phyloP scores from a whole-genome alignment of 2,797 vertebrate species.

The Enteromius argenteus region DNA sequence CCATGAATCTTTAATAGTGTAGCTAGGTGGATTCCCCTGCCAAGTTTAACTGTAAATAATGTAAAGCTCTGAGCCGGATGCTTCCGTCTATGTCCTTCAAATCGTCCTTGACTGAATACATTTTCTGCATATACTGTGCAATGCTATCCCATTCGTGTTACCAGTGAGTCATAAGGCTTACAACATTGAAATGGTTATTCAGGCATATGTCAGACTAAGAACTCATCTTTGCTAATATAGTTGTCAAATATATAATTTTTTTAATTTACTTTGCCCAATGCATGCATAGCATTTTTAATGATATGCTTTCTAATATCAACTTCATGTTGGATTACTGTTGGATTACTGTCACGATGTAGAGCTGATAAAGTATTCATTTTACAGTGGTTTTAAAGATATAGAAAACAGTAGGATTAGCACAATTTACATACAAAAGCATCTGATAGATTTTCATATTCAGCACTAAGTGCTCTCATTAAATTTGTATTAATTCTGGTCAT shows the following conservation, averaged over 20 bases:
- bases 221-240: not conserved
- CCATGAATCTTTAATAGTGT: slow-evolving; percentile 73
- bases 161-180: not conserved
- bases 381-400: not conserved
- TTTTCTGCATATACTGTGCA: not conserved
- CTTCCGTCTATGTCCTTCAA: slow-evolving; percentile 23
- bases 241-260: not conserved
- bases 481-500: not conserved
- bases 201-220: not conserved
- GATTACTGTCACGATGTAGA: not conserved
- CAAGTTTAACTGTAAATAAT: slow-evolving; percentile 78
- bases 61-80: slow-evolving; percentile 62
- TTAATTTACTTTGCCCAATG: not conserved
- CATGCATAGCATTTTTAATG: not conserved
- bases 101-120: not conserved
- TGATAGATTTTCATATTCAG: not conserved
- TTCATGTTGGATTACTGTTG: not conserved
- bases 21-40: slow-evolving; percentile 66
- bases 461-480: not conserved
- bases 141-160: not conserved
- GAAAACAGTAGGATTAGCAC: not conserved
- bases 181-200: not conserved
- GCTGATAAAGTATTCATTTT: not conserved
- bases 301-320: not conserved
- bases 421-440: not conserved